Percentiles rank a stretch among this genome's conserved stretches.
Evolutionary conservation across 2,797 vertebrate genomes (phyloP).

Genomic region (Manis crassicaudata): DNA sequence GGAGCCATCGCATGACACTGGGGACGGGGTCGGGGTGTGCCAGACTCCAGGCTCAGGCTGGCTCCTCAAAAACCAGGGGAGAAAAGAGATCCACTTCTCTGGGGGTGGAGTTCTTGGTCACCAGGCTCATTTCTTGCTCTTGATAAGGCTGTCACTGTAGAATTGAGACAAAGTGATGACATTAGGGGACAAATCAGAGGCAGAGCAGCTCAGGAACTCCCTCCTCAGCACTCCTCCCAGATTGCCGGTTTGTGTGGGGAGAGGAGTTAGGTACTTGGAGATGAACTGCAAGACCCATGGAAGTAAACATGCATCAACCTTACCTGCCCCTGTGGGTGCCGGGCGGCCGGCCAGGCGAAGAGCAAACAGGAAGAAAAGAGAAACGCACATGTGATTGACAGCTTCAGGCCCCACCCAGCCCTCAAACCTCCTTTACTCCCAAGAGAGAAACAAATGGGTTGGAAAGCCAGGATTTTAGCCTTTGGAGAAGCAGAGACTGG

Average conservation of each 20-base stretch:
- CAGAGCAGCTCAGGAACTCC: not conserved
- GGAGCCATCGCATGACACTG: constrained; percentile 23
- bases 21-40: not conserved
- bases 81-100: not conserved
- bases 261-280: not conserved
- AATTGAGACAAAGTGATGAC: not conserved
- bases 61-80: constrained; percentile 25
- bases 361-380: not conserved
- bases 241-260: too few relatives aligned
- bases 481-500: not conserved
- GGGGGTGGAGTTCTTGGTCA: constrained; percentile 66
- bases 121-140: constrained; percentile 85
- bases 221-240: not conserved
- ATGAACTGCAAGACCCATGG: not conserved
- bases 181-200: not conserved
- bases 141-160: constrained; percentile 86
- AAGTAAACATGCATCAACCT: constrained; percentile 32
- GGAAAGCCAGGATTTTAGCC: not conserved
- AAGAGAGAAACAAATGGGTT: not conserved
- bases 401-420: not conserved
- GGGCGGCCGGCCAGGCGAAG: not conserved
- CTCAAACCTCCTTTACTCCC: not conserved
- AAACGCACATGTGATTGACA: constrained; percentile 13
- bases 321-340: constrained; percentile 85
- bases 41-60: not conserved